A percentile compares a stretch with the other conserved stretches of the same genome.
Conservation (phyloP, 2,113 vertebrate genomes). For the Anhinga anhinga region DNA sequence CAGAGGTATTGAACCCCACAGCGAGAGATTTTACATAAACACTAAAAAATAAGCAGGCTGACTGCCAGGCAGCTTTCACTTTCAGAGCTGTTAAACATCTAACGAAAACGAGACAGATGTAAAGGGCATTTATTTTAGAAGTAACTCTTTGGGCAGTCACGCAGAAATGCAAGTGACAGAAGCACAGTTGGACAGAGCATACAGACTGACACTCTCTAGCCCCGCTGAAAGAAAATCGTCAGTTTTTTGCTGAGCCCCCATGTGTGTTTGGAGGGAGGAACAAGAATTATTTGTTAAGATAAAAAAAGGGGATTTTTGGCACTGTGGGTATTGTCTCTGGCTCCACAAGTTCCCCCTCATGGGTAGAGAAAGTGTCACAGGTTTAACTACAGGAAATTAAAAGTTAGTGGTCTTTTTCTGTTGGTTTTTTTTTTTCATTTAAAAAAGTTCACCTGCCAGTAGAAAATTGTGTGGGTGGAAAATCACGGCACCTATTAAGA, state of each 20-base stretch:
- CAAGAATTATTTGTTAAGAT: neutral
- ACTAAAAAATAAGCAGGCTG: neutral
- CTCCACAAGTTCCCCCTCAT: neutral
- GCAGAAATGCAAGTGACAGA: neutral
- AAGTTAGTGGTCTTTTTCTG: neutral
- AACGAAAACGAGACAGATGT: fast-evolving
- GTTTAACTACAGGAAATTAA: neutral
- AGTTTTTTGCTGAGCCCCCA: neutral
- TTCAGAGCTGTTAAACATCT: neutral
- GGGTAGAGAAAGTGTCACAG: neutral
- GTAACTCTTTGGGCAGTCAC: neutral
- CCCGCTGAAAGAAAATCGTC: fast-evolving
- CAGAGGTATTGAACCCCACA: neutral
- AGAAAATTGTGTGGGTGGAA: neutral
- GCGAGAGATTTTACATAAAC: neutral
- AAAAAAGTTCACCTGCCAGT: neutral
- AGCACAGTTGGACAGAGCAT: fast-evolving
- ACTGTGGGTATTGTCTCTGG: neutral
- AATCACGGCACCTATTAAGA: neutral
- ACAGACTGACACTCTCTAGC: neutral
- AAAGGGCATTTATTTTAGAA: neutral
- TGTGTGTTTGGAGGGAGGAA: neutral
- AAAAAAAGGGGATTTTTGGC: neutral
- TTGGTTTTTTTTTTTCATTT: neutral
- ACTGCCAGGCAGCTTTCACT: neutral